These are phyloP conservation scores for Achlya flavicornis DNA, from an alignment of 2,888 invertebrate species.

Conservation along the genomic window DNA sequence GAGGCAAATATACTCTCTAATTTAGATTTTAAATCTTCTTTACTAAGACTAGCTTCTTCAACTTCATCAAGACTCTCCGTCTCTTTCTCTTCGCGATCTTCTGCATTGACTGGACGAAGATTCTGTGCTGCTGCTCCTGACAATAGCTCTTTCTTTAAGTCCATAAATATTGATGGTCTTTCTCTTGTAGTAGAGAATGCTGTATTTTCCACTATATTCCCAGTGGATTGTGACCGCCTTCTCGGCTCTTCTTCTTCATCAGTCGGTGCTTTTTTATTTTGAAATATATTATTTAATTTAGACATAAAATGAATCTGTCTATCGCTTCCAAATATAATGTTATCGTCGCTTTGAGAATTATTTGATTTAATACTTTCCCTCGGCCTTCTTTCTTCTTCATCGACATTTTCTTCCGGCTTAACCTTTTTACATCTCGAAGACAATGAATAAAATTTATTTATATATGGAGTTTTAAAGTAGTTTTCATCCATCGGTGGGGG, in stretches of 20 bases:
- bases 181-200: constrained; percentile 46
- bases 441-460: constrained; percentile 53
- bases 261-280: constrained; percentile 56
- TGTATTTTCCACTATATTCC: constrained; percentile 55
- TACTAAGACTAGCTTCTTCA: constrained; percentile 60
- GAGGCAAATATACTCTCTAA: constrained; percentile 70
- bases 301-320: constrained; percentile 71
- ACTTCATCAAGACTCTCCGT: constrained; percentile 40
- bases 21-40: constrained; percentile 71
- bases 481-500: constrained; percentile 75
- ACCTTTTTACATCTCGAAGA: constrained; percentile 41
- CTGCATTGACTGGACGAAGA: constrained; percentile 53
- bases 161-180: constrained; percentile 57
- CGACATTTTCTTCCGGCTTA: constrained; percentile 23
- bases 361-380: constrained; percentile 60
- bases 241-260: constrained; percentile 59
- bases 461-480: constrained; percentile 51
- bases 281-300: constrained; percentile 70
- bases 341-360: constrained; percentile 54
- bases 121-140: constrained; percentile 53
- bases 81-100: constrained; percentile 36
- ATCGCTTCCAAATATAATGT: constrained; percentile 64
- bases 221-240: constrained; percentile 69
- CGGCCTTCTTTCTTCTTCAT: constrained; percentile 45
- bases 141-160: constrained; percentile 69